These are phyloP conservation scores for Temnothorax longispinosus DNA, from an alignment of 1,140 invertebrate genomes.

Conservation along the genomic window DNA sequence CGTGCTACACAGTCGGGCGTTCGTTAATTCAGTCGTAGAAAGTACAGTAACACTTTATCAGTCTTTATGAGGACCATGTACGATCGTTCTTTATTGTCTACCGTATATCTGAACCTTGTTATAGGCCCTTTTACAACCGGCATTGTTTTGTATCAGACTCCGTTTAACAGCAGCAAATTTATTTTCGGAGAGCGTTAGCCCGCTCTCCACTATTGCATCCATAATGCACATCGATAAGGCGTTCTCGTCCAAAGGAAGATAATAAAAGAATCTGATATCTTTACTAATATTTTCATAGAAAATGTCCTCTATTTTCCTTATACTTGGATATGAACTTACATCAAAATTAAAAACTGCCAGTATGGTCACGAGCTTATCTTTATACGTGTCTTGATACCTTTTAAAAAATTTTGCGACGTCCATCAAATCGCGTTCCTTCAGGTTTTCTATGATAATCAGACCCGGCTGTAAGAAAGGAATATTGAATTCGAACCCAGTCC, in stretches of 20 bases:
- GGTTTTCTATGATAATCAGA: constrained; percentile 79
- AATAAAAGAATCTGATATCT: no score
- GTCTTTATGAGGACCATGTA: background rate
- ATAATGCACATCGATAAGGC: no score
- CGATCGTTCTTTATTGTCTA: no score
- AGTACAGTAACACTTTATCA: background rate
- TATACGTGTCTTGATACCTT: constrained; percentile 51
- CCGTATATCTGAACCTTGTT: background rate
- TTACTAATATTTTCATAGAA: no score
- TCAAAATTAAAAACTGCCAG: constrained; percentile 76
- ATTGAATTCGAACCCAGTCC: background rate
- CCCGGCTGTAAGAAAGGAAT: constrained; percentile 71
- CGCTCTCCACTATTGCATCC: no score
- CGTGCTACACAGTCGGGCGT: background rate
- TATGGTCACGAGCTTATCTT: constrained; percentile 72
- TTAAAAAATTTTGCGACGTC: constrained; percentile 65
- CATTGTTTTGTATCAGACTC: no score
- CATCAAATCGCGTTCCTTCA: constrained; percentile 70
- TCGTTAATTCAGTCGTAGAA: background rate
- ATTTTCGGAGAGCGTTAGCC: no score
- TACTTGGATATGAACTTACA: no score
- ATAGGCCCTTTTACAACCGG: no score
- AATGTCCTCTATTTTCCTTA: no score
- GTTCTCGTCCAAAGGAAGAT: no score
- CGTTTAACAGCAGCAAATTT: no score